Evolutionary conservation across 2,113 vertebrate species (phyloP).

Genomic region (Lichenostomus cassidix): DNA sequence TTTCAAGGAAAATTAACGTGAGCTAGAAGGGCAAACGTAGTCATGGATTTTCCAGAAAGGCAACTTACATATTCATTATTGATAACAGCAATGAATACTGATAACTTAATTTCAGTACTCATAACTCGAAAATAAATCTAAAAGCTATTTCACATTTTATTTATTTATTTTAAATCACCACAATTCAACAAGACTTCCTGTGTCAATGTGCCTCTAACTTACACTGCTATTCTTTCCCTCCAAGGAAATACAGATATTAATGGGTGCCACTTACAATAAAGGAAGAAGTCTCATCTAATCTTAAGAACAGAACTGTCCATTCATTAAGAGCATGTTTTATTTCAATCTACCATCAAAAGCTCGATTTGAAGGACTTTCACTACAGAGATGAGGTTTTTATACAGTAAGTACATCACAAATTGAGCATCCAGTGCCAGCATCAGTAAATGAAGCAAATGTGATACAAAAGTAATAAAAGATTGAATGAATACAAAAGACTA

Average conservation of each 20-base stretch:
- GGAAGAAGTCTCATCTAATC: neutral
- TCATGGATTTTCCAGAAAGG: neutral
- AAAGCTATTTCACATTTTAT: neutral
- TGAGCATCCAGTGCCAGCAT: neutral
- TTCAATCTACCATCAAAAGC: conserved; percentile 11
- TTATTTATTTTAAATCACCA: neutral
- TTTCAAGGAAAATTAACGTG: neutral
- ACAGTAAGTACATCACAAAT: neutral
- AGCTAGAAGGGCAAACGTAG: neutral
- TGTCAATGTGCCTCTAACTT: neutral
- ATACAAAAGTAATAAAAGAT: neutral
- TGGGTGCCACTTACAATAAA: neutral
- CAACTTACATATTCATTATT: neutral
- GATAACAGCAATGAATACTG: neutral
- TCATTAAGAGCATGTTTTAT: conserved; percentile 2
- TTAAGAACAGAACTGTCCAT: neutral
- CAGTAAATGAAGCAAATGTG: neutral
- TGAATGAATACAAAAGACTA: neutral
- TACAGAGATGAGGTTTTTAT: neutral
- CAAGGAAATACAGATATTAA: neutral
- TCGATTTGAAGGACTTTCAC: neutral
- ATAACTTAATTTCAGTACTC: neutral
- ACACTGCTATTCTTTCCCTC: neutral
- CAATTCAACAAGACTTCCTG: neutral
- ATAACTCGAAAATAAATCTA: neutral